Evolutionary conservation across 2,113 vertebrate species (phyloP), one percentile per base, ranked within the genome.

Genomic region (Heptranchias perlo): DNA sequence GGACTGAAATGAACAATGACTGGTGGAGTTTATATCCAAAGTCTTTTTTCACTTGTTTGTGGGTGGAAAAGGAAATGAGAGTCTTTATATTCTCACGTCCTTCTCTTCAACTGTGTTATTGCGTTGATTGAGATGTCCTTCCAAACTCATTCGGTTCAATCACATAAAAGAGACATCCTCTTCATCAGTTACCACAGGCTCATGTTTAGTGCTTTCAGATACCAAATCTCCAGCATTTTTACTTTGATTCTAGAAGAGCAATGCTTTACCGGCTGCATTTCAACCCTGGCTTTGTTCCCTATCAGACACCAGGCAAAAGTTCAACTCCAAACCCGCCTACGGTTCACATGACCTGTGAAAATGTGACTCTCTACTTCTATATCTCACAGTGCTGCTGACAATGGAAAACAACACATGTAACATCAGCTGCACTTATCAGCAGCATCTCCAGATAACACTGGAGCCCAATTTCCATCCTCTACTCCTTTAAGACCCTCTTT

Each of bases 1-100:
- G 58, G 10, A 95, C 39, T 95, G 94, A 95, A 69, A 52, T 95
- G 94, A 95, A 69, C 94, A 95, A 95, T 67, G 62, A 95, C 94
- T 95, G 62, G 94, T 69, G 39, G 64, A 69, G 64, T 95, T 95
- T 47, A 67, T 67, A 69, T 95, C 64, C 94, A 67, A 62, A 62
- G 23, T 93, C 58, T 93, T 62, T 93, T 39, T 93, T 93, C 94
- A 69, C 11, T 69, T 49, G 44, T 52, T 95, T 95, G 94, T 69
- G 65, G 23, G 94, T 52, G 64, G 25, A 95, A 44, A 69, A 69
- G 65, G 94, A 95, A 95, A 95, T 95, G 64, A 69, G 47, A 67
- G 28, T 52, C 47, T 49, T 94, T 95, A 52, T 49, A 95, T 67
- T 95, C 94, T 64, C 39, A 69, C 64, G 18, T 95, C 47, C 64